Evolutionary conservation across 2,113 vertebrate genomes (phyloP).

Genomic region (Dicerorhinus sumatrensis): DNA sequence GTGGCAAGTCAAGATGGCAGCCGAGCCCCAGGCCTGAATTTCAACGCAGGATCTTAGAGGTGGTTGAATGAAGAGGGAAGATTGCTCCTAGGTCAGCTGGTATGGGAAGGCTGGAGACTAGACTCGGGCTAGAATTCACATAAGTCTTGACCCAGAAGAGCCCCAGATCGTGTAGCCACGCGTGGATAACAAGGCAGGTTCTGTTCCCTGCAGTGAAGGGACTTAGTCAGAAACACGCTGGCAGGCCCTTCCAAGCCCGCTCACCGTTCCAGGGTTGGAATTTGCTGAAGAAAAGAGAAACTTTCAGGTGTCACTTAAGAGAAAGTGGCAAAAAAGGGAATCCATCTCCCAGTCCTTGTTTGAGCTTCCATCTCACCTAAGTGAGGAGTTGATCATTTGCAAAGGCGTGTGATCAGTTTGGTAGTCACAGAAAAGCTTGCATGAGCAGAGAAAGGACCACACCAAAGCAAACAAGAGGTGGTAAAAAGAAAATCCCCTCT

Average conservation of each 20-base stretch:
- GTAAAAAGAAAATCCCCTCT: constrained; percentile 56
- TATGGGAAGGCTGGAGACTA: not conserved
- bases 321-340: not conserved
- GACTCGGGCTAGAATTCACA: not conserved
- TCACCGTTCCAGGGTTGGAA: not conserved
- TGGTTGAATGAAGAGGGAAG: not conserved
- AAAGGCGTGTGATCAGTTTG: constrained; percentile 15
- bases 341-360: not conserved
- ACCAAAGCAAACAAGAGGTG: constrained; percentile 56
- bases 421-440: constrained; percentile 53
- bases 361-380: not conserved
- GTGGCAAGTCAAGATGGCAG: not conserved
- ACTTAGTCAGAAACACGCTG: not conserved
- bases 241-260: not conserved
- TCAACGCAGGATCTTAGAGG: not conserved
- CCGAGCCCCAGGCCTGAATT: not conserved
- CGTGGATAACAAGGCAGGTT: not conserved
- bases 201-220: not conserved
- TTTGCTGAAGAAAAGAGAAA: not conserved
- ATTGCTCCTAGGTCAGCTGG: not conserved
- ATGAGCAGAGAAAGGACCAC: not conserved
- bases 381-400: not conserved
- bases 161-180: not conserved
- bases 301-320: not conserved
- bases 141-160: not conserved